These are phyloP conservation scores for Prochilodus magdalenae DNA, from an alignment of 2,113 vertebrate species.

Conservation along the genomic window DNA sequence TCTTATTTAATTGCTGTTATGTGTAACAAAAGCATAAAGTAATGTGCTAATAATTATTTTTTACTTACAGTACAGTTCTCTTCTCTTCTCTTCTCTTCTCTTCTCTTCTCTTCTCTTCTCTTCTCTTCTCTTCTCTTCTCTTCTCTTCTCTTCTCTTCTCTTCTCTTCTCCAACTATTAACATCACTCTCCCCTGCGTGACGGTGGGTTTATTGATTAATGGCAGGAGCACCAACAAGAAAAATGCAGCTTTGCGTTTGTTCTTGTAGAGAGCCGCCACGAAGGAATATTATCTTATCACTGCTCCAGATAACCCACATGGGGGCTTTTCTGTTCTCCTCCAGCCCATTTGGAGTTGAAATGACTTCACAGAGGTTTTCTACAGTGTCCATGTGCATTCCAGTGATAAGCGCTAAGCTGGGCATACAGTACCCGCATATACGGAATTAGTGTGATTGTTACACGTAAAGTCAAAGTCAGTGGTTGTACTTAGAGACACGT, in stretches of 20 bases:
- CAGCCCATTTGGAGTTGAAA: constrained; percentile 5
- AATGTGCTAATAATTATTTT: too few relatives aligned
- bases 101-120: too few relatives aligned
- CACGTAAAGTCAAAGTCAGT: too few relatives aligned
- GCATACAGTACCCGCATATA: constrained; percentile 1
- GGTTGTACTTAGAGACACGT: too few relatives aligned
- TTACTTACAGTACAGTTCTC: too few relatives aligned
- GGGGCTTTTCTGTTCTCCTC: constrained; percentile 10
- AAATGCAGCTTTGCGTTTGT: neutral
- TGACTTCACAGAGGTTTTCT: constrained; percentile 27
- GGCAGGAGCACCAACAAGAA: constrained; percentile 23
- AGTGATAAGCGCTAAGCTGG: constrained; percentile 14
- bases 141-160: neutral
- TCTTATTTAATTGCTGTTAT: too few relatives aligned
- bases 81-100: too few relatives aligned
- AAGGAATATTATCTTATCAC: constrained; percentile 41
- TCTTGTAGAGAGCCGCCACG: constrained; percentile 8
- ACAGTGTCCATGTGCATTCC: constrained; percentile 30
- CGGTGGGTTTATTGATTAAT: constrained; percentile 19
- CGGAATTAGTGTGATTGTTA: neutral
- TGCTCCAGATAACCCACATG: constrained; percentile 11
- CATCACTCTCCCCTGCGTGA: neutral
- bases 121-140: too few relatives aligned
- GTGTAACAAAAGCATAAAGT: too few relatives aligned
- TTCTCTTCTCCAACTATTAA: neutral